Base-by-base conservation (phyloP, 1,140 invertebrate genomes). In the Drosophila lowei region DNA sequence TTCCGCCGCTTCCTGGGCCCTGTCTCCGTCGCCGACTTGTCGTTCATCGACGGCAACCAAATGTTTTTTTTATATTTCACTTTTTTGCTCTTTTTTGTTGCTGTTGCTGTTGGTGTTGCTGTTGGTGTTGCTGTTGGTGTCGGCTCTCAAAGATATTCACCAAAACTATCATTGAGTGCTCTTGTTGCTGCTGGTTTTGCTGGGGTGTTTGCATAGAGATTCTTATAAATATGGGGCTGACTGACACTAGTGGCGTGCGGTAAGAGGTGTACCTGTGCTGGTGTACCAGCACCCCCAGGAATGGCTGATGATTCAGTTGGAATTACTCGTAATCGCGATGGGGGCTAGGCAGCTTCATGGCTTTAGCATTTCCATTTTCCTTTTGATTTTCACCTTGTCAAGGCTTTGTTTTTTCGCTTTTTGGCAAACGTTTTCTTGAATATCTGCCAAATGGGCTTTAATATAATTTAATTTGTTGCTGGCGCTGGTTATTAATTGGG, bases 131-230 rank as follows among this genome's bases (percentile, higher is more conserved):
- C 34, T 38, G 6, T 49, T 53, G 47, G 64, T 48, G 73, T 58
- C 63, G 65, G 44, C 65, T 57, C 78, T 77, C 80, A 61, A 55
- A 59, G 34, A 38, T 38, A 38, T 38, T 38, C 34, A 38, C 34
- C 59, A 72, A 81, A 88, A 76, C 83, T 86, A 88, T 38, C 77
- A 86, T 71, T 74, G 56, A 74, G 59, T 81, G 62, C 49, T 72
- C 62, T 34, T 72, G 25, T 34, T 72, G 25, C 64, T 72, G 50
- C 48, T 64, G 63, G 16, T 48, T 49, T 34, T 52, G 44, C 52
- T 48, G 56, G 60, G 59, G 54, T 63, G 50, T 81, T 81, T 80
- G 65, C 72, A 65, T 73, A 79, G 66, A 66, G 64, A 85, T 52
- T 64, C 52, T 63, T 74, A 63, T 70, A 85, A 77, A 85, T 73